Base-by-base conservation (phyloP, 2,888 invertebrate genomes). In the Phengaris arion region DNA sequence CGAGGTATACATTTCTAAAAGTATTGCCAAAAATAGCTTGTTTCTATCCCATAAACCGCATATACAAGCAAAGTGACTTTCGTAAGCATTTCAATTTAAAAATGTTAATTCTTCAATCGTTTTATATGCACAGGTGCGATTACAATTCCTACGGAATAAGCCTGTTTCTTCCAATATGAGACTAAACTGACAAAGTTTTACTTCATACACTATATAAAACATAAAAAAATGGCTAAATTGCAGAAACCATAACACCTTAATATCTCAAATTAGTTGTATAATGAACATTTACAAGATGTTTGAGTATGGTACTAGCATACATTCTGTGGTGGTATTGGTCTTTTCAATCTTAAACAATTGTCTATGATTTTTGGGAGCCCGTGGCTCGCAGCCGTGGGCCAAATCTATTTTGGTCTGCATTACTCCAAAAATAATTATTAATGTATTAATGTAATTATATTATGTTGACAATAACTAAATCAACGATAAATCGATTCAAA, bases 121-220 rank as follows among this genome's bases (percentile, higher is more conserved):
- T 70, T 70, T 51, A n/a, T 51, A 70, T 48, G 46, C 69, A 70
- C 70, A n/a, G 45, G 51, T 70, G 78, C 79, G 82, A 81, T 83
- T 81, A 81, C 78, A 78, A 81, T 81, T 79, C 83, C 83, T 79
- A 77, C 74, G 76, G 75, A 75, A 75, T 74, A 22, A 55, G 68
- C 68, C 55, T 57, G 68, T 55, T 48, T 73, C 22, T 12, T 68
- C 12, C 68, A 69, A 35, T 35, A 35, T 2, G 35, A 76, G 55
- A 73, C 57, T 15, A 74, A 64, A 70, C 70, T 70, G 70, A 70
- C 51, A 70, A 70, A 70, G 48, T 48, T 70, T 68, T 48, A 69
- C 48, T 69, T 69, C 48, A 48, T 51, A 70, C 51, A 51, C 51
- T 70, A 70, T 70, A 70, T 64, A 64, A 52, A 70, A 70, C 48